Conservation (phyloP, 35 echinoderm and acorn worm species). For the Hemicentrotus pulcherrimus region DNA sequence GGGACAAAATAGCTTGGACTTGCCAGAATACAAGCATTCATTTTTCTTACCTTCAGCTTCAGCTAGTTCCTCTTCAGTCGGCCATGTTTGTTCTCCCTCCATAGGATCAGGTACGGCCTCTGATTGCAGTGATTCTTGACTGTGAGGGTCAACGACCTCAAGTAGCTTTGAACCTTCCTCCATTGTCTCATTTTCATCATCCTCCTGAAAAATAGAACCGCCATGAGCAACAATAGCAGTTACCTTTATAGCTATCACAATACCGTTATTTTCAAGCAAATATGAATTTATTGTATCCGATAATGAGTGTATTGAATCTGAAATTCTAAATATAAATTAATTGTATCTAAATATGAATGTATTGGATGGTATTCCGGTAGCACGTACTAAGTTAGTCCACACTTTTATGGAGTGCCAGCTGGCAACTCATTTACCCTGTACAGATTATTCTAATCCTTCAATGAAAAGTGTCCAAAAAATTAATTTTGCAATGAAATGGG, state of each 20-base stretch:
- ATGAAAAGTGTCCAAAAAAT: no score
- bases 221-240: neutral
- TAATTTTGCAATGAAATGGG: no score
- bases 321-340: no score
- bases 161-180: conserved; percentile 82
- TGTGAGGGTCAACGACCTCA: conserved; percentile 63
- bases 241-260: neutral
- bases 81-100: conserved; percentile 99
- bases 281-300: no score
- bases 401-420: no score
- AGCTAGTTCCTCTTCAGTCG: conserved; percentile 94
- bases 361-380: no score
- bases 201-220: conserved; percentile 46
- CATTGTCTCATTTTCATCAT: conserved; percentile 61
- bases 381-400: no score
- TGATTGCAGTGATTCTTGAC: conserved; percentile 78
- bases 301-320: no score
- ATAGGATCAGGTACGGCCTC: conserved; percentile 92
- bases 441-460: no score
- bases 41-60: conserved; percentile 82
- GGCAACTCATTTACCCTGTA: no score
- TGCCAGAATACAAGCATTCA: neutral
- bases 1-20: no score
- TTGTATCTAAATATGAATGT: no score
- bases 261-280: neutral